These are phyloP conservation scores for Morpho helenor DNA, from an alignment of 2,888 invertebrate species.

Conservation along the genomic window DNA sequence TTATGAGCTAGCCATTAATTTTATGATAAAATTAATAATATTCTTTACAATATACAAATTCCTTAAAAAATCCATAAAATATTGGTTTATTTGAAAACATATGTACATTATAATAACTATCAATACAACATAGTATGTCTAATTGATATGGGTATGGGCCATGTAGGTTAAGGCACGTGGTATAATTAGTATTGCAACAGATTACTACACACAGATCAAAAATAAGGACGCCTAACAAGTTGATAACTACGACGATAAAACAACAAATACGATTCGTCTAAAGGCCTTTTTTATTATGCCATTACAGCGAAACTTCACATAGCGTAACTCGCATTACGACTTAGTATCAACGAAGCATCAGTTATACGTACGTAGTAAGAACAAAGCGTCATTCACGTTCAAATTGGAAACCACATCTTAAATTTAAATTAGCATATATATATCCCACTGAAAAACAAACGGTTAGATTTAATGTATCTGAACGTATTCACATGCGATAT, in stretches of 20 bases:
- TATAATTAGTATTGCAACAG: conserved; percentile 51
- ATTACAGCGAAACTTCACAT: no score
- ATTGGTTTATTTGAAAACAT: conserved; percentile 76
- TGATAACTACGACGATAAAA: no score
- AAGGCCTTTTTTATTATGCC: no score
- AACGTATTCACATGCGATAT: conserved; percentile 42
- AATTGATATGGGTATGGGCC: conserved; percentile 73
- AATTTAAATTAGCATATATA: conserved; percentile 40
- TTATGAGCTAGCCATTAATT: conserved; percentile 76
- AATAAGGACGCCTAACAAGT: not conserved
- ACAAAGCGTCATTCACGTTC: no score
- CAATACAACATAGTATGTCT: conserved; percentile 68
- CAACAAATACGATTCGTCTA: no score
- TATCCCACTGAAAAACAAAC: conserved; percentile 42
- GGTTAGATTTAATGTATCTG: conserved; percentile 32
- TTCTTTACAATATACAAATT: conserved; percentile 80
- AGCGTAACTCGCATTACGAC: no score
- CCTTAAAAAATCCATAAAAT: conserved; percentile 78
- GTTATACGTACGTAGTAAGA: no score
- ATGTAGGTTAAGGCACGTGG: conserved; percentile 72
- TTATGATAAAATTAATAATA: conserved; percentile 78
- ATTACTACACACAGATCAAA: conserved; percentile 21
- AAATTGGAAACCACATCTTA: no score
- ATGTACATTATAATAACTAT: conserved; percentile 74
- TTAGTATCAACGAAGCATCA: no score